Evolutionary conservation across 2,888 invertebrate genomes (phyloP).

Genomic region (Perdita meconis): DNA sequence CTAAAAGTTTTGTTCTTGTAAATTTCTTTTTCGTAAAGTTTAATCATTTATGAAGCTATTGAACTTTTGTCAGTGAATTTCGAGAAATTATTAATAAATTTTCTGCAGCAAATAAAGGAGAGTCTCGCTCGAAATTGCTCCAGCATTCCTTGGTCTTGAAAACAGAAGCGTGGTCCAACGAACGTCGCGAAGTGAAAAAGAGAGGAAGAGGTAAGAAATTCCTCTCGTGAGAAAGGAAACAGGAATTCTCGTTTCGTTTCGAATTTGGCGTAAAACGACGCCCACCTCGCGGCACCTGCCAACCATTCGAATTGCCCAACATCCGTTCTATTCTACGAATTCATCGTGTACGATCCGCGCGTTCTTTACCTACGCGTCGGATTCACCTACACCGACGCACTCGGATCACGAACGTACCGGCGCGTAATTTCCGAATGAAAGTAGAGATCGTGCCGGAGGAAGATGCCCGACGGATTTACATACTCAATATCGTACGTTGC

Average conservation of each 20-base stretch:
- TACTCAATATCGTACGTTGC: slow-evolving; percentile 46
- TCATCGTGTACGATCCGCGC: slow-evolving; percentile 47
- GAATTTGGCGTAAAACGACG: slow-evolving; percentile 77
- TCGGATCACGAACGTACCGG: slow-evolving; percentile 34
- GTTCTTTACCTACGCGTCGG: slow-evolving; percentile 40
- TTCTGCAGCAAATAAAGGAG: background rate
- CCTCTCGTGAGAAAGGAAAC: slow-evolving; percentile 52
- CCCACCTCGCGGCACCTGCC: slow-evolving; percentile 76
- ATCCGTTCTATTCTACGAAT: slow-evolving; percentile 75
- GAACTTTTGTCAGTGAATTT: too few species aligned
- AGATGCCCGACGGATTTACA: slow-evolving; percentile 65
- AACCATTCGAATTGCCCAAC: slow-evolving; percentile 76
- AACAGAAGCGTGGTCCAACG: background rate
- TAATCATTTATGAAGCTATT: too few species aligned
- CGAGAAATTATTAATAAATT: too few species aligned
- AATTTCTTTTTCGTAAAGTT: too few species aligned
- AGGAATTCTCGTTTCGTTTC: slow-evolving; percentile 71
- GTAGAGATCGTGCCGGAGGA: slow-evolving; percentile 36
- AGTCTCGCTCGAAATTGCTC: background rate
- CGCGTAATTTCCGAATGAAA: slow-evolving; percentile 51
- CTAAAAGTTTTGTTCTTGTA: too few species aligned
- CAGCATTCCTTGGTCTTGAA: background rate
- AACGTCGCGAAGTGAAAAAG: background rate
- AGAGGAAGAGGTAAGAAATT: slow-evolving; percentile 39
- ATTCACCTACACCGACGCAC: slow-evolving; percentile 31